Percentiles rank a stretch among this genome's conserved stretches.
These are phyloP conservation scores for Tachysurus fulvidraco DNA, from an alignment of 2,113 vertebrate genomes.

Conservation along the genomic window DNA sequence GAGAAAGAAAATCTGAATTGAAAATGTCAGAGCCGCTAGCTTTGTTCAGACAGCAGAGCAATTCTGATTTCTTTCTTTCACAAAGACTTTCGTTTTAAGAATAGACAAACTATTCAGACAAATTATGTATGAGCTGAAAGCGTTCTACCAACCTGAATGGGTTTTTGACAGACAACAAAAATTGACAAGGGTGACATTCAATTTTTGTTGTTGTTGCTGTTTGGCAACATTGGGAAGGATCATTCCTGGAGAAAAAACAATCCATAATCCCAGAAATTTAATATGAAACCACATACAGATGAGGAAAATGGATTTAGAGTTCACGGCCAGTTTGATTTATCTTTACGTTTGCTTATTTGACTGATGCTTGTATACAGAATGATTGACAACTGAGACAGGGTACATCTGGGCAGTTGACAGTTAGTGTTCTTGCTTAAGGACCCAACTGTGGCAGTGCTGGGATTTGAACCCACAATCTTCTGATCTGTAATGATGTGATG, in stretches of 20 bases:
- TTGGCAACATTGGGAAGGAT: not conserved
- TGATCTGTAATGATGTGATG: not conserved
- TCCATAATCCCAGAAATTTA: not conserved
- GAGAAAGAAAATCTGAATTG: too few relatives aligned
- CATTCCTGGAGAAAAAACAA: not conserved
- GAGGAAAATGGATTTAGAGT: not conserved
- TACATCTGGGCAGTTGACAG: not conserved
- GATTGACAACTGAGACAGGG: not conserved
- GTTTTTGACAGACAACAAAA: not conserved
- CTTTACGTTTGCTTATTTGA: not conserved
- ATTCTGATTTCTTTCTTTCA: not conserved
- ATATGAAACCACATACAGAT: not conserved
- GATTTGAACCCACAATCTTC: not conserved
- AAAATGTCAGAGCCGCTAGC: too few relatives aligned
- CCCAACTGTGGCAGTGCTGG: not conserved
- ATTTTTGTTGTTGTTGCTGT: not conserved
- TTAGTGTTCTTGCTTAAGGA: not conserved
- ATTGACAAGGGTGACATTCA: not conserved
- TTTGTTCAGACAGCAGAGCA: not conserved
- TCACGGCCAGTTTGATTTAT: not conserved
- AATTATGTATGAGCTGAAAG: not conserved
- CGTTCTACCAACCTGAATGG: not conserved
- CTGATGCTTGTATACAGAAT: not conserved
- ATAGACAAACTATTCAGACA: too few relatives aligned
- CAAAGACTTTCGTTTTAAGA: not conserved